Conservation (phyloP, 2,797 vertebrate species). For the Heterohyrax brucei region DNA sequence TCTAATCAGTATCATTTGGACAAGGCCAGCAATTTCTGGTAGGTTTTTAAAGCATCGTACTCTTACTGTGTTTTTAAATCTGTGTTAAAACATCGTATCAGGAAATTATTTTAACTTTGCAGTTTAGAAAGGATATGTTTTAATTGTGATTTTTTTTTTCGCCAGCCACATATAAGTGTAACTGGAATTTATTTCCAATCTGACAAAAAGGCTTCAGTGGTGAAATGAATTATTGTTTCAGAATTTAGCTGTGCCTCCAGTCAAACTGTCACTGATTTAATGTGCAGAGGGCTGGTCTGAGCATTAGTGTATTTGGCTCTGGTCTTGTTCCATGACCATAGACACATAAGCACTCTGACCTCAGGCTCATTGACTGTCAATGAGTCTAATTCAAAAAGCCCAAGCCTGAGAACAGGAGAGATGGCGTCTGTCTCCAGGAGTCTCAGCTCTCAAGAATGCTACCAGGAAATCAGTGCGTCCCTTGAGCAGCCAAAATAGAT, state of each 20-base stretch:
- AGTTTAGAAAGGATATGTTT: neutral
- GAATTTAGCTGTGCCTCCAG: neutral
- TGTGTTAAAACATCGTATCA: neutral
- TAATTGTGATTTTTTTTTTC: neutral
- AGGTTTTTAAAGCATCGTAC: slow-evolving; percentile 15
- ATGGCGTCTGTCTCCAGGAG: slow-evolving; percentile 63
- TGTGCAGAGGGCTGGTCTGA: neutral
- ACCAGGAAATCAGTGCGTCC: slow-evolving; percentile 68
- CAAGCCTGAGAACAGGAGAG: no score
- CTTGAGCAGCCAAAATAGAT: slow-evolving; percentile 80
- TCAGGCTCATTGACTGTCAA: slow-evolving; percentile 59
- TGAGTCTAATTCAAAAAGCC: slow-evolving; percentile 59
- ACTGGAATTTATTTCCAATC: neutral
- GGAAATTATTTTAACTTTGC: slow-evolving; percentile 35
- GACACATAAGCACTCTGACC: slow-evolving; percentile 39
- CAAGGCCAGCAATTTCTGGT: slow-evolving; percentile 47
- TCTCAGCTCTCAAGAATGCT: slow-evolving; percentile 72
- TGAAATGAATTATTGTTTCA: neutral
- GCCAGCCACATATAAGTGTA: neutral
- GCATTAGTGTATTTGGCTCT: neutral
- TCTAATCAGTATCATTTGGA: slow-evolving; percentile 25
- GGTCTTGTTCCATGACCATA: neutral
- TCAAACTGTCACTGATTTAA: neutral
- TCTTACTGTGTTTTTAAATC: neutral
- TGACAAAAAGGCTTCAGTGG: neutral